These are phyloP conservation scores for Conistra vaccinii DNA, from an alignment of 2,888 invertebrate genomes.

Conservation along the genomic window DNA sequence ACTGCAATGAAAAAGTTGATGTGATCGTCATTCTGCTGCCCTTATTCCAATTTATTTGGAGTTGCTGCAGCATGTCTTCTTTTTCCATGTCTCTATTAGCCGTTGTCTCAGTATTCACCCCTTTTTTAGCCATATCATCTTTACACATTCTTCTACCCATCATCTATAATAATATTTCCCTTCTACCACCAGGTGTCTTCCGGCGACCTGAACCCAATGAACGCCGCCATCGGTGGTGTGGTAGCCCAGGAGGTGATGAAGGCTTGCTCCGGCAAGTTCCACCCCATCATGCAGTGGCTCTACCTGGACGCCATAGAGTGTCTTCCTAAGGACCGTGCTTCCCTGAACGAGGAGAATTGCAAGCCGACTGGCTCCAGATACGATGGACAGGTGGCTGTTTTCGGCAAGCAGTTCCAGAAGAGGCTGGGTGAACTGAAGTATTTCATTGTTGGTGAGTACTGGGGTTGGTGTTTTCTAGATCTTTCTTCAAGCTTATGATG, in stretches of 20 bases:
- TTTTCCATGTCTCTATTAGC: neutral
- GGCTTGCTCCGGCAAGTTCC: constrained; percentile 98
- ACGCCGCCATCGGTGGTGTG: constrained; percentile 98
- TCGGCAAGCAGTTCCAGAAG: constrained; percentile 97
- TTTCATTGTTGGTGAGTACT: constrained; percentile 92
- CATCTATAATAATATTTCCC: neutral
- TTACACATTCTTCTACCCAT: neutral
- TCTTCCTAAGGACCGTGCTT: constrained; percentile 93
- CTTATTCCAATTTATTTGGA: neutral
- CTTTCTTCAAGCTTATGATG: neutral
- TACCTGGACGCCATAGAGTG: constrained; percentile 99
- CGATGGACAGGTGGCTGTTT: constrained; percentile 98
- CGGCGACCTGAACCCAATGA: constrained; percentile 96
- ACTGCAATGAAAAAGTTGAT: too few relatives aligned
- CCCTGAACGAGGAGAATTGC: constrained; percentile 93
- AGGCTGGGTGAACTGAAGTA: constrained; percentile 95
- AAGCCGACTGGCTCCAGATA: constrained; percentile 93
- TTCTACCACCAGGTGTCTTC: constrained; percentile 88
- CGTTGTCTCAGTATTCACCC: neutral
- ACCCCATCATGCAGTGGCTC: constrained; percentile 97
- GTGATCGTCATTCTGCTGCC: neutral
- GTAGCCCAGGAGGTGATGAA: constrained; percentile 99
- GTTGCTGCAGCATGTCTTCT: neutral
- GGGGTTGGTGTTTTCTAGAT: neutral
- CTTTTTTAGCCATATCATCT: neutral